Percentiles rank a stretch among this genome's conserved stretches.
These are phyloP conservation scores for Drosophila nigrodunni DNA, from an alignment of 1,140 invertebrate genomes.

Conservation along the genomic window DNA sequence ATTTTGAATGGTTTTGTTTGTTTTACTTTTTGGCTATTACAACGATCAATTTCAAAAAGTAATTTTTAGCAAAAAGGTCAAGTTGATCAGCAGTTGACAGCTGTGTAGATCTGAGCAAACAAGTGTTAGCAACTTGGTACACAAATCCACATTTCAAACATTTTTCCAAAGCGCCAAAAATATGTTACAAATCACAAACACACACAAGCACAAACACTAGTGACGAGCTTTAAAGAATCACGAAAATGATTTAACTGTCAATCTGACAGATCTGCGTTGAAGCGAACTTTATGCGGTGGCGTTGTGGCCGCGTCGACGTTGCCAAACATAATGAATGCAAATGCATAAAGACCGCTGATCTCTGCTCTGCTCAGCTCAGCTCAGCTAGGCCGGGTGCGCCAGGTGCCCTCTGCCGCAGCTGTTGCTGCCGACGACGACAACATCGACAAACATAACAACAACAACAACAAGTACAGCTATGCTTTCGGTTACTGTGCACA, in stretches of 20 bases:
- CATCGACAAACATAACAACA: slow-evolving; percentile 32
- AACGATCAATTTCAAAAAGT: slow-evolving; percentile 30
- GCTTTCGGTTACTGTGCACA: slow-evolving; percentile 21
- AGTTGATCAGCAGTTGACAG: slow-evolving; percentile 62
- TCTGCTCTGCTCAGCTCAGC: slow-evolving; percentile 20
- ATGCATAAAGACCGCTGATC: slow-evolving; percentile 70
- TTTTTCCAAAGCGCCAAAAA: slow-evolving; percentile 51
- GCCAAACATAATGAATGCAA: slow-evolving; percentile 82
- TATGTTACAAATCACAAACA: slow-evolving; percentile 55
- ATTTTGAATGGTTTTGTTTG: slow-evolving; percentile 40
- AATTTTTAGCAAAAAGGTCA: slow-evolving; percentile 65
- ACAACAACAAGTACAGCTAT: neutral
- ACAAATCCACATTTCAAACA: slow-evolving; percentile 72
- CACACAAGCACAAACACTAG: slow-evolving; percentile 23
- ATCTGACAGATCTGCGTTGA: slow-evolving; percentile 10
- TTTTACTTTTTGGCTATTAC: slow-evolving; percentile 5
- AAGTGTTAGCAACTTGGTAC: slow-evolving; percentile 68
- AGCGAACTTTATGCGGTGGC: slow-evolving; percentile 46
- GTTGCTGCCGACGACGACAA: slow-evolving; percentile 36
- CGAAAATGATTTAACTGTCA: slow-evolving; percentile 32
- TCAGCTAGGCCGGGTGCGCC: slow-evolving; percentile 54
- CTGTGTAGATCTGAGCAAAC: slow-evolving; percentile 57
- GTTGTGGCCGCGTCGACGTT: slow-evolving; percentile 76
- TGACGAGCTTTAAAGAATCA: slow-evolving; percentile 68
- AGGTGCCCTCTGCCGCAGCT: slow-evolving; percentile 37